Base-by-base conservation (phyloP, 2,888 invertebrate species). In the Neoascia interrupta region DNA sequence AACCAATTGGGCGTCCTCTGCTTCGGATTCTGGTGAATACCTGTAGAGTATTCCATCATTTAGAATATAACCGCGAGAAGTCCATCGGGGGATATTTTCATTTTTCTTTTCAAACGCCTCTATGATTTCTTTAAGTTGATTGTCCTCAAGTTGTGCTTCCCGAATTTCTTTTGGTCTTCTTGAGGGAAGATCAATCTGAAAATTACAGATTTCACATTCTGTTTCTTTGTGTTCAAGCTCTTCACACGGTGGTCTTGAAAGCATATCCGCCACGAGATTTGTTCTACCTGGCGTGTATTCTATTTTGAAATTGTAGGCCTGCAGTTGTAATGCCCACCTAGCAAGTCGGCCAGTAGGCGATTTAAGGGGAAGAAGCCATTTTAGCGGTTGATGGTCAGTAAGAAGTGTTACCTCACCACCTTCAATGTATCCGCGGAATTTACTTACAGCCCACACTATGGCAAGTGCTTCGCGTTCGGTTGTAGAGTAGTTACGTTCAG, bases 131-230 rank as follows among this genome's bases (percentile, higher is more conserved):
- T 76, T 72, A 0, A 80, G 36, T 19, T 80, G 66, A 0, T 34
- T 6, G 21, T 82, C 85, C 82, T 82, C 82, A 79, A 82, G 37
- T 58, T 83, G 82, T 2, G 58, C 54, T 16, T 70, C 53, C 39
- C 81, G 53, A 13, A 81, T 45, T 5, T 82, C 75, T 5, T 34
- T 53, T 6, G 74, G 54, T 13, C 72, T 73, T 45, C 54, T 81
- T 21, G 70, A 21, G 10, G 63, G 81, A 28, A 81, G 49, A 37
- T 81, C 76, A 11, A 81, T 37, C 6, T 66, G 37, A 21, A 81
- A 49, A 3, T n/a, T 26, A 16, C 73, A 63, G 6, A 58, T 31
- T 0, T 36, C 21, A 21, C 37, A 73, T 1, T 11, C 3, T 2
- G 11, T 5, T 5, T 73, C 41, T 1, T 28, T 36, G n/a, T 76